Conservation (phyloP, 1,140 invertebrate species). For the Parapsyche elsis region DNA sequence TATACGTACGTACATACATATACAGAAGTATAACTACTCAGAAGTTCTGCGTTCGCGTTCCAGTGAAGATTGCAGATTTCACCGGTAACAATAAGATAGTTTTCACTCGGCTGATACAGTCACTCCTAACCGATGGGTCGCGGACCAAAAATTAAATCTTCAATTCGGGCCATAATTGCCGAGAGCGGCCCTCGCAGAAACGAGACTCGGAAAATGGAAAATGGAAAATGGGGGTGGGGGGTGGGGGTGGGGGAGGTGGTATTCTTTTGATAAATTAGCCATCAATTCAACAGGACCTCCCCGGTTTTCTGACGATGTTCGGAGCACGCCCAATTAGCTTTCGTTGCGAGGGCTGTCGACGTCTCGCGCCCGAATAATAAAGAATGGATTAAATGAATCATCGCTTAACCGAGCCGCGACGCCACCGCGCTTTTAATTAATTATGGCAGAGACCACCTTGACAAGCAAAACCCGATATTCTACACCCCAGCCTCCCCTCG, state of each 20-base stretch:
- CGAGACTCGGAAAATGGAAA: too few relatives aligned
- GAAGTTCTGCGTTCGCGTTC: too few relatives aligned
- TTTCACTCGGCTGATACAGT: too few relatives aligned
- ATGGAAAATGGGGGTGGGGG: not conserved
- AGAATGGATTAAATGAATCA: slow-evolving; percentile 54
- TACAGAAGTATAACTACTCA: too few relatives aligned
- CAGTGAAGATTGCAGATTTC: too few relatives aligned
- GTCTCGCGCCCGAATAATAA: slow-evolving; percentile 37
- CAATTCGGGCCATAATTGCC: too few relatives aligned
- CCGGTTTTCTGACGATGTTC: not conserved
- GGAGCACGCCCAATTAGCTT: slow-evolving; percentile 21
- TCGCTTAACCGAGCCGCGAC: slow-evolving; percentile 38
- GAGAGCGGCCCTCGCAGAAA: too few relatives aligned
- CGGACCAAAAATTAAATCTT: too few relatives aligned
- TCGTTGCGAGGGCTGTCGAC: slow-evolving; percentile 4
- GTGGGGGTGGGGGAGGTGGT: not conserved
- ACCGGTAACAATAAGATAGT: too few relatives aligned
- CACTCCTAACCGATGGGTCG: too few relatives aligned
- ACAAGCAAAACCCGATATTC: slow-evolving; percentile 35
- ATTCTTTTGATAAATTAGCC: slow-evolving; percentile 42
- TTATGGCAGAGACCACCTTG: slow-evolving; percentile 42
- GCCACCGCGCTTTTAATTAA: slow-evolving; percentile 50
- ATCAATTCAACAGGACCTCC: slow-evolving; percentile 23
- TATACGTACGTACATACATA: too few relatives aligned
- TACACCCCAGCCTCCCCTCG: not conserved